These are phyloP conservation scores for Heliothis subflexa DNA, from an alignment of 1,140 invertebrate species.

Conservation along the genomic window DNA sequence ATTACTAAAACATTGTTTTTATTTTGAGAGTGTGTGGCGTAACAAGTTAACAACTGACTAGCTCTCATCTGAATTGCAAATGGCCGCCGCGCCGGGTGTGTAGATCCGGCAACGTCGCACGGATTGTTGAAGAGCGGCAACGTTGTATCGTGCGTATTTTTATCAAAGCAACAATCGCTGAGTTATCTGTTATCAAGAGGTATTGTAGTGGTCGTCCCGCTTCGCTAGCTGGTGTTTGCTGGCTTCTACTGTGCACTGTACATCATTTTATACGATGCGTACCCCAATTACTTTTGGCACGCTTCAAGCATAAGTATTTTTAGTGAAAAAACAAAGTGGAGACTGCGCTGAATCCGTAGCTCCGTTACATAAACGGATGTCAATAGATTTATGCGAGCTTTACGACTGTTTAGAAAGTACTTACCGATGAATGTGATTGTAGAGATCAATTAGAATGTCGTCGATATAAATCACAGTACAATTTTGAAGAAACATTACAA, in stretches of 20 bases:
- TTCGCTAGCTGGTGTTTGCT: slow-evolving; percentile 10
- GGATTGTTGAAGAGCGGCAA: slow-evolving; percentile 59
- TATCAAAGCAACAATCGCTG: slow-evolving; percentile 66
- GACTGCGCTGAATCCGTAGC: slow-evolving; percentile 36
- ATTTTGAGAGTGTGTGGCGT: slow-evolving; percentile 79
- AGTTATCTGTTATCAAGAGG: slow-evolving; percentile 69
- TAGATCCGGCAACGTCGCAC: slow-evolving; percentile 67
- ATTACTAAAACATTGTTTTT: slow-evolving; percentile 77
- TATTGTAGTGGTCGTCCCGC: slow-evolving; percentile 54
- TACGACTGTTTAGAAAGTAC: slow-evolving; percentile 27
- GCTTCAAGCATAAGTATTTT: slow-evolving; percentile 12
- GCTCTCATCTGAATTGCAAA: slow-evolving; percentile 74
- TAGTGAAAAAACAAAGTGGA: slow-evolving; percentile 45
- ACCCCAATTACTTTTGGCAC: slow-evolving; percentile 18
- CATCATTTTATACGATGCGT: slow-evolving; percentile 7
- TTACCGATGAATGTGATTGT: not conserved
- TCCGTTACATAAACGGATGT: slow-evolving; percentile 42
- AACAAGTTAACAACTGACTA: slow-evolving; percentile 62
- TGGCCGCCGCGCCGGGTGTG: slow-evolving; percentile 58
- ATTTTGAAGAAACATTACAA: not conserved
- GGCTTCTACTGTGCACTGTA: slow-evolving; percentile 14
- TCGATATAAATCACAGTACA: no score
- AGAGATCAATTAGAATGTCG: not conserved
- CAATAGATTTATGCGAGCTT: slow-evolving; percentile 29
- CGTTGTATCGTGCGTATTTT: slow-evolving; percentile 71